Evolutionary conservation across 2,797 vertebrate genomes (phyloP).

Genomic region (Lemur catta): DNA sequence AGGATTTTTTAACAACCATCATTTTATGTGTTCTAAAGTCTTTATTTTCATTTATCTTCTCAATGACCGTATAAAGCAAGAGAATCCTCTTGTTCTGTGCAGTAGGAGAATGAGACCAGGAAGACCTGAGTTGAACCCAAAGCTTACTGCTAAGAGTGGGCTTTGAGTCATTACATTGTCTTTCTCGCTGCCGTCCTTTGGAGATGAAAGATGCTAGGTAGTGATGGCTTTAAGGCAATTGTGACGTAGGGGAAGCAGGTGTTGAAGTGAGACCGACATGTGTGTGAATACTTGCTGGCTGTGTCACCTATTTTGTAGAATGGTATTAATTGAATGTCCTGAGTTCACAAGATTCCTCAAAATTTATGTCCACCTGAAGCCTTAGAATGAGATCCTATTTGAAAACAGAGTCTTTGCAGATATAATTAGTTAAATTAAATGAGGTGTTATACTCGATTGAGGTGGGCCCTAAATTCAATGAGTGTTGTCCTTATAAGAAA

Average conservation of each 20-base stretch:
- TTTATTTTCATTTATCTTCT: background rate
- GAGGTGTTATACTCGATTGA: background rate
- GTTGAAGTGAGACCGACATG: background rate
- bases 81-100: background rate
- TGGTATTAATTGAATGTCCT: background rate
- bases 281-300: background rate
- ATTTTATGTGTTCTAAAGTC: background rate
- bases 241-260: background rate
- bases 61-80: background rate
- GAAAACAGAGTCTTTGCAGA: background rate
- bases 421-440: background rate
- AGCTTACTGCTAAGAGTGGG: background rate
- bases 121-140: background rate
- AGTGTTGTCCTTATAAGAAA: background rate
- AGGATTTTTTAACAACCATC: fast-evolving
- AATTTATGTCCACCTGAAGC: background rate
- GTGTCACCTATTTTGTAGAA: background rate
- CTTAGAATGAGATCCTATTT: background rate
- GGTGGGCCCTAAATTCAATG: background rate
- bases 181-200: background rate
- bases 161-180: background rate
- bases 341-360: background rate
- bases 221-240: fast-evolving
- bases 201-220: background rate
- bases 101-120: background rate